phyloP scores from a whole-genome alignment of 2,113 vertebrate species.

The Ifrita kowaldi region DNA sequence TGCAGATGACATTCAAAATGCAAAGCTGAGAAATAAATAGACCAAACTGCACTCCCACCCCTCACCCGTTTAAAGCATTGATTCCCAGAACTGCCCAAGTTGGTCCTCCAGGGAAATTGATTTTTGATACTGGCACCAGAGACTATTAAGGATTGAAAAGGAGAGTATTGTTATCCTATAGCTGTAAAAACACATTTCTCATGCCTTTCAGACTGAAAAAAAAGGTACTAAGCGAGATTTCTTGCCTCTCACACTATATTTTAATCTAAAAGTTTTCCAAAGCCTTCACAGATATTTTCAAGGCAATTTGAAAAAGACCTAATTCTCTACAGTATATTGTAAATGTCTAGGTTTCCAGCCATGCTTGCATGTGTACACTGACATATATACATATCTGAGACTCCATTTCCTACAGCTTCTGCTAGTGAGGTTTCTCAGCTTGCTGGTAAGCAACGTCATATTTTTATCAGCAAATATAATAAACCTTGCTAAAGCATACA shows the following conservation, averaged over 20 bases:
- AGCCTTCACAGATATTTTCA: not conserved
- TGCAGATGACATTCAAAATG: not conserved
- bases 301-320: not conserved
- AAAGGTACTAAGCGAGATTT: not conserved
- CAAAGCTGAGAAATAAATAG: not conserved
- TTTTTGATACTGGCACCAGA: not conserved
- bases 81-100: not conserved
- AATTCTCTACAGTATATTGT: not conserved
- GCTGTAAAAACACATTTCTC: not conserved
- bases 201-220: not conserved
- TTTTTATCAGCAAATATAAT: not conserved
- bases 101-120: not conserved
- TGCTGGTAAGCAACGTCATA: not conserved
- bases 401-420: not conserved
- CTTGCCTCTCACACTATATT: not conserved
- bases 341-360: not conserved
- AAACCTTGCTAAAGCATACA: not conserved
- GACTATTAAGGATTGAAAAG: not conserved
- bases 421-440: not conserved
- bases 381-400: not conserved
- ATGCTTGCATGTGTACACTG: rapidly evolving
- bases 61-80: not conserved
- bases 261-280: not conserved
- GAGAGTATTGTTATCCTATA: not conserved
- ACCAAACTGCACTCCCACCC: not conserved